These are phyloP conservation scores for Excalfactoria chinensis DNA, from an alignment of 2,113 vertebrate genomes.

Conservation along the genomic window DNA sequence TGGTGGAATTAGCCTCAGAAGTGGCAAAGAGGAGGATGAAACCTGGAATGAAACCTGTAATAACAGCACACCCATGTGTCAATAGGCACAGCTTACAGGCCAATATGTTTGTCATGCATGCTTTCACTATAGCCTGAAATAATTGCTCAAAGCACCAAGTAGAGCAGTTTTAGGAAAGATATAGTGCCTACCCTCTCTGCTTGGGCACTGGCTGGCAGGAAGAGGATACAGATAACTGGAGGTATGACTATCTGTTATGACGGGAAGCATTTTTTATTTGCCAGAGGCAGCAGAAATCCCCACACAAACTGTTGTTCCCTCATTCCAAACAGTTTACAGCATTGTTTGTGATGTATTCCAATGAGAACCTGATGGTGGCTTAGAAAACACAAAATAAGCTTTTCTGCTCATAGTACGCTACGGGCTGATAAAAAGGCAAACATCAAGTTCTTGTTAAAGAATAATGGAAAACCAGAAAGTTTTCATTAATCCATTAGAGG, in stretches of 20 bases:
- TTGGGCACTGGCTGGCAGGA: not conserved
- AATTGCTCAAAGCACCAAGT: not conserved
- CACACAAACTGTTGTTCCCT: not conserved
- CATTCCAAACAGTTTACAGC: not conserved
- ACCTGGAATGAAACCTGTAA: no score
- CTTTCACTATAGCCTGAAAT: not conserved
- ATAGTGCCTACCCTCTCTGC: not conserved
- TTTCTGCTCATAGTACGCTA: not conserved
- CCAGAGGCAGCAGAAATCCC: conserved; percentile 13
- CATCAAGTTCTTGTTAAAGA: not conserved
- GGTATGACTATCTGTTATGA: not conserved
- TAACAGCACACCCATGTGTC: not conserved
- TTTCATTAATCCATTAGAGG: not conserved
- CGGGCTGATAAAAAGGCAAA: not conserved
- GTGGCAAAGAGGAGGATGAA: not conserved
- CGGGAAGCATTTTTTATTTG: not conserved
- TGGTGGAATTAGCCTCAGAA: not conserved
- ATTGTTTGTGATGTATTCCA: not conserved
- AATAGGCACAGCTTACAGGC: not conserved
- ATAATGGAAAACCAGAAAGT: not conserved
- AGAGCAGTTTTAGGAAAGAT: not conserved
- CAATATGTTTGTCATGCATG: not conserved
- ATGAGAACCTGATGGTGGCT: not conserved
- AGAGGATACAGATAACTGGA: not conserved
- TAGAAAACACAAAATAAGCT: not conserved